Conservation (phyloP, 2,797 vertebrate genomes). For the Limnodromus scolopaceus region DNA sequence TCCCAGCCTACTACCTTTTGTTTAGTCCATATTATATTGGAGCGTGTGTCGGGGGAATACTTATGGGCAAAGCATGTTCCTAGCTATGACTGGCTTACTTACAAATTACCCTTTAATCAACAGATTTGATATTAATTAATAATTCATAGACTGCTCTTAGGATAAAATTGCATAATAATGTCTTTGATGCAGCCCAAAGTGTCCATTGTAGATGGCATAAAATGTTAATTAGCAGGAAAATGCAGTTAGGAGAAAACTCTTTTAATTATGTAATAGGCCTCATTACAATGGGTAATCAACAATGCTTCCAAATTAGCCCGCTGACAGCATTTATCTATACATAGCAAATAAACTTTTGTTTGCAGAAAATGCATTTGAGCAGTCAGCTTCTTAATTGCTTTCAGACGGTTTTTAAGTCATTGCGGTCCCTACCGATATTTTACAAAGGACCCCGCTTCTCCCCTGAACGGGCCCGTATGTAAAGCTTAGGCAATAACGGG, state of each 20-base stretch:
- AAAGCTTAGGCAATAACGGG: not conserved
- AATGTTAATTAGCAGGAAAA: constrained; percentile 79
- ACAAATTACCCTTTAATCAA: constrained; percentile 80
- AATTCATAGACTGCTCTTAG: constrained; percentile 75
- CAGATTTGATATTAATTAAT: constrained; percentile 82
- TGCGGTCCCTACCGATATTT: not conserved
- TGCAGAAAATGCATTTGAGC: constrained; percentile 62
- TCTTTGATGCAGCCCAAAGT: constrained; percentile 71
- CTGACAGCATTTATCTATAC: constrained; percentile 70
- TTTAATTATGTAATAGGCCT: constrained; percentile 82
- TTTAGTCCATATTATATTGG: not conserved
- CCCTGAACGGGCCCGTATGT: not conserved
- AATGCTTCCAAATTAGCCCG: constrained; percentile 74
- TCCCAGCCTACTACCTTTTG: constrained; percentile 1
- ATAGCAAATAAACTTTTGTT: constrained; percentile 75
- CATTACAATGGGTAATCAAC: constrained; percentile 81
- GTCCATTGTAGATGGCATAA: constrained; percentile 77
- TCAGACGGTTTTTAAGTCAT: not conserved
- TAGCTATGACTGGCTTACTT: constrained; percentile 66
- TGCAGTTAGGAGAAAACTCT: constrained; percentile 75
- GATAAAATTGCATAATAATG: constrained; percentile 77
- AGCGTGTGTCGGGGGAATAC: not conserved
- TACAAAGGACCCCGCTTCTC: not conserved
- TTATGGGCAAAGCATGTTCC: constrained; percentile 13
- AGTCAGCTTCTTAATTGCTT: constrained; percentile 57